Evolutionary conservation across 2,888 invertebrate species (phyloP), one percentile per base, ranked within the genome.

Genomic region (Trimorus sp.): DNA sequence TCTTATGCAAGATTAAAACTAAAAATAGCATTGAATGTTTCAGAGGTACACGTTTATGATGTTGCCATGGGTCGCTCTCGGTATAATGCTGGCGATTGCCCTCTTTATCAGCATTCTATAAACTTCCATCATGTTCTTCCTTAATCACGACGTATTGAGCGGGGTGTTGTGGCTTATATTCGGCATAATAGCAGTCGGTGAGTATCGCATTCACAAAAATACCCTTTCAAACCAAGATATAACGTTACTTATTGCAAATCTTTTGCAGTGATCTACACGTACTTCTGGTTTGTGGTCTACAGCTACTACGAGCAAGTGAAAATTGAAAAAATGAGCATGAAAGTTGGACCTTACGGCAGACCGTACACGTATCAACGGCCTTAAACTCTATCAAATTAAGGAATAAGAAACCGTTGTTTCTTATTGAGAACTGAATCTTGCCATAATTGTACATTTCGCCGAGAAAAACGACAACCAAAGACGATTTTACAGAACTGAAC

Each of bases 1-100:
- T 45, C n/a, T n/a, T n/a, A 45, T 4, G 1, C 6, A 45, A 12
- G 9, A 45, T 45, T n/a, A 51, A 59, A 59, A 15, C 26, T 62
- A 48, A 16, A 62, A 15, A 7, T 49, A 12, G 65, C 16, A 48
- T 37, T 49, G 12, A 45, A 60, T 51, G 75, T 92, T 93, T n/a
- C 92, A 97, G 97, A 94, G 95, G 88, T 96, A 96, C 88, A 95
- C 96, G 87, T 96, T 95, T 92, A 91, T 96, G 88, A 96, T 97
- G 96, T 93, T 97, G 69, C 97, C 97, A 7, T 97, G 96, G 96
- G 96, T 97, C 48, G 94, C 96, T 60, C 93, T 97, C 65, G 97
- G 96, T 5, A 94, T 97, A 75, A 95, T 97, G 93, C 93, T 97
- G 63, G 95, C 95, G 8, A 93, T 97, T 84, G 96, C 96, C 1